These are phyloP conservation scores for Drosophila lacteicornis DNA, from an alignment of 1,140 invertebrate species.

Conservation along the genomic window DNA sequence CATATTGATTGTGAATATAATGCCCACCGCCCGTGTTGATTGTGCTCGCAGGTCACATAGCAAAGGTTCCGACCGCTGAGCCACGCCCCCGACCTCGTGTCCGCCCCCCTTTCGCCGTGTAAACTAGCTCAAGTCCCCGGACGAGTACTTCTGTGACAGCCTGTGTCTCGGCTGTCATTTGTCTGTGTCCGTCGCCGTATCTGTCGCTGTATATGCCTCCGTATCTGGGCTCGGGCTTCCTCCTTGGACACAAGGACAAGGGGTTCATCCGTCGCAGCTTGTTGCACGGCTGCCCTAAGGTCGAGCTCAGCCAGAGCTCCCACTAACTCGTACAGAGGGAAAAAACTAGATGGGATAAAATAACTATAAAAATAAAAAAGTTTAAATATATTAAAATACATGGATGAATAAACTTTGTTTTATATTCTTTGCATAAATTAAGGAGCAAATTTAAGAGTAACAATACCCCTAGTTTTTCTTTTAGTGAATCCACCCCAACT, in stretches of 20 bases:
- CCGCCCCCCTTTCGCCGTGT: background rate
- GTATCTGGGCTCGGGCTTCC: slow-evolving; percentile 32
- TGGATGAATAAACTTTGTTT: no score
- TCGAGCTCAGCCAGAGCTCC: slow-evolving; percentile 10
- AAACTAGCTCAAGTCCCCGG: slow-evolving; percentile 46
- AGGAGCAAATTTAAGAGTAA: background rate
- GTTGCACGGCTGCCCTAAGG: slow-evolving; percentile 35
- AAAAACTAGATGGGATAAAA: background rate
- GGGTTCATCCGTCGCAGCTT: slow-evolving; percentile 66
- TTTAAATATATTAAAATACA: no score
- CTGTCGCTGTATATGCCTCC: slow-evolving; percentile 14
- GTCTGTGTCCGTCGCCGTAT: slow-evolving; percentile 60
- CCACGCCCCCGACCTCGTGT: slow-evolving; percentile 8
- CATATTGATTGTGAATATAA: slow-evolving; percentile 79
- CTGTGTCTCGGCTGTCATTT: slow-evolving; percentile 71
- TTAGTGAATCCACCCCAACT: slow-evolving; percentile 14
- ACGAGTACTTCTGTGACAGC: slow-evolving; percentile 46
- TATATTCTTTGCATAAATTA: background rate
- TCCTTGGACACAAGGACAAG: slow-evolving; percentile 51
- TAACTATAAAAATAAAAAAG: background rate
- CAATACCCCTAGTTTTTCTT: background rate
- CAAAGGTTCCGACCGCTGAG: slow-evolving; percentile 25
- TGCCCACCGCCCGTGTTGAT: slow-evolving; percentile 59
- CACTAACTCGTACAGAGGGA: background rate
- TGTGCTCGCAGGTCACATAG: slow-evolving; percentile 76